Conservation (phyloP, 2,113 vertebrate species). For the Chrysochloris asiatica region DNA sequence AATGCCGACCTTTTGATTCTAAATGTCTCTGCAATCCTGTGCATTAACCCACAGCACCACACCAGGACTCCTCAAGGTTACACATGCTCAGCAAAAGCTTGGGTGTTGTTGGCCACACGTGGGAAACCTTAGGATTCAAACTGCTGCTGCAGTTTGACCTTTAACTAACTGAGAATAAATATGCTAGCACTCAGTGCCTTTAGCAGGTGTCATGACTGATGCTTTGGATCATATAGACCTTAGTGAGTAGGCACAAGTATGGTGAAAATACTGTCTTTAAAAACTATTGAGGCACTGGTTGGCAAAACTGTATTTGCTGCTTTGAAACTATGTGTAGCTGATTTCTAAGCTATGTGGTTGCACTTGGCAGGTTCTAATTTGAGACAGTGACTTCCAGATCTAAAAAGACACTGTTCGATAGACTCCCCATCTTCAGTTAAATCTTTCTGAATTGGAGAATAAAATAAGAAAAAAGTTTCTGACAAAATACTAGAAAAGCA, state of each 20-base stretch:
- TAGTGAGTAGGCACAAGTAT: constrained; percentile 57
- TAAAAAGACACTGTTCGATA: neutral
- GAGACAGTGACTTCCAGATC: neutral
- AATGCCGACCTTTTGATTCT: no score
- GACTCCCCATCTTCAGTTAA: neutral
- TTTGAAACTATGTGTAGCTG: constrained; percentile 25
- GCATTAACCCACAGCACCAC: no score
- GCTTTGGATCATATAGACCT: constrained; percentile 59
- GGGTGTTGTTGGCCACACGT: neutral
- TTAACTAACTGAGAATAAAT: constrained; percentile 49
- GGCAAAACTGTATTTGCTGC: constrained; percentile 38
- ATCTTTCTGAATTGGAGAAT: neutral
- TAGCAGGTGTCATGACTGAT: constrained; percentile 66
- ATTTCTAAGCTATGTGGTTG: neutral
- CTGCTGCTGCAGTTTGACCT: constrained; percentile 38
- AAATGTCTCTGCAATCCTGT: no score
- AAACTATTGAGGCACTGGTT: constrained; percentile 23
- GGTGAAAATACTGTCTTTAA: constrained; percentile 50
- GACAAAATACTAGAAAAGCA: neutral
- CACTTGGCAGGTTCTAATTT: neutral
- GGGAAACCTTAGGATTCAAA: neutral
- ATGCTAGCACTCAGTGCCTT: constrained; percentile 48
- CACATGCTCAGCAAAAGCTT: neutral
- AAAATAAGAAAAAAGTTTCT: neutral
- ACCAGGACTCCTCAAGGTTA: no score